A percentile compares a stretch with the other conserved stretches of the same genome.
phyloP scores from a whole-genome alignment of 2,113 vertebrate species.

The Dromaius novaehollandiae region DNA sequence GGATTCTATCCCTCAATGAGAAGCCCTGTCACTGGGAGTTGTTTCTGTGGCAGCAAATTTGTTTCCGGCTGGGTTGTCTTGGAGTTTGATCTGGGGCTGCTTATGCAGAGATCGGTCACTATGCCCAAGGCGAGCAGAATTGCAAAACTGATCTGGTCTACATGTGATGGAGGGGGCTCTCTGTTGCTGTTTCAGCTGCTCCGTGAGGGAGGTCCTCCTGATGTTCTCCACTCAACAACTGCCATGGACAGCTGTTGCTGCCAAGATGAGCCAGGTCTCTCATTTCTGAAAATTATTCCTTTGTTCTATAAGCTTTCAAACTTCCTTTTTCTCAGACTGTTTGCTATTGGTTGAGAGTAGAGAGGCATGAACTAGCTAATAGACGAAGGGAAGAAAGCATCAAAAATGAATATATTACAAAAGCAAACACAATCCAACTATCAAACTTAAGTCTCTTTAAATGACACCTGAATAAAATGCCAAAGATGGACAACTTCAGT shows the following conservation, averaged over 20 bases:
- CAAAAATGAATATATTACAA: neutral
- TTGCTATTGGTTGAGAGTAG: neutral
- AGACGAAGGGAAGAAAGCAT: neutral
- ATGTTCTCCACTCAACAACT: neutral
- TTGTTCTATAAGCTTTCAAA: neutral
- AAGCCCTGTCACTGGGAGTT: neutral
- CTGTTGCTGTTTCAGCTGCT: neutral
- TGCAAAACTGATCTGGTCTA: neutral
- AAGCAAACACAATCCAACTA: neutral
- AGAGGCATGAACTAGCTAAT: neutral
- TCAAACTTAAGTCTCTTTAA: neutral
- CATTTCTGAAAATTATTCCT: neutral
- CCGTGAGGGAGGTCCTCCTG: neutral
- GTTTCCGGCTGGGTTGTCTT: neutral
- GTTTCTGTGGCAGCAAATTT: conserved; percentile 4
- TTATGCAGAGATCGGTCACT: neutral
- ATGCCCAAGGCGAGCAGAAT: neutral
- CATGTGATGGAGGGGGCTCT: neutral
- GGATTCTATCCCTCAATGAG: neutral
- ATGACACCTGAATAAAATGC: neutral
- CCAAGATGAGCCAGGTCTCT: neutral
- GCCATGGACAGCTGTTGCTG: neutral
- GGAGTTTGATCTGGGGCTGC: neutral
- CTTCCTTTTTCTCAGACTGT: neutral
- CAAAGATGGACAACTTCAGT: neutral